These are phyloP conservation scores for Kryptolebias ocellatus DNA, from an alignment of 2,797 vertebrate species.

Conservation along the genomic window DNA sequence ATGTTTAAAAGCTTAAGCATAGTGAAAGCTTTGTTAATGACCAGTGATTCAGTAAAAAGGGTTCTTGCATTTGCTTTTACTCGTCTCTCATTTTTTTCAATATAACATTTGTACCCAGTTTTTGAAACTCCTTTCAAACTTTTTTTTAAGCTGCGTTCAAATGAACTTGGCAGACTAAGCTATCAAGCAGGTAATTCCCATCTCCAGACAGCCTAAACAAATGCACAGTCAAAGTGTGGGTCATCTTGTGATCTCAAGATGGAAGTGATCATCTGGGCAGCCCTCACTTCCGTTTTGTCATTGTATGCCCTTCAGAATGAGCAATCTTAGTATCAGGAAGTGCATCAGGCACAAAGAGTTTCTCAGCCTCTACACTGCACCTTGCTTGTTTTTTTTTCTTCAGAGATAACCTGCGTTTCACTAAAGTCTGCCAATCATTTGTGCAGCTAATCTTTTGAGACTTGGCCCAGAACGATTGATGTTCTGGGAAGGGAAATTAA, in stretches of 20 bases:
- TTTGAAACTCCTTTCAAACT: constrained; percentile 18
- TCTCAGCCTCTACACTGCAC: constrained; percentile 8
- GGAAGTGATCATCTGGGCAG: constrained; percentile 5
- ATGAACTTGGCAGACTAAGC: constrained; percentile 42
- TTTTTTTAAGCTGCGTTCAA: constrained; percentile 36
- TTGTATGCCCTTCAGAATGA: constrained; percentile 21
- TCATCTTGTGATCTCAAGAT: constrained; percentile 35
- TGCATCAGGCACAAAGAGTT: constrained; percentile 27
- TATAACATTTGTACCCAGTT: constrained; percentile 42
- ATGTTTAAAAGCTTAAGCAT: constrained; percentile 58
- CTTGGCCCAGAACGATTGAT: constrained; percentile 7
- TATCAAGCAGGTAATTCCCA: constrained; percentile 32
- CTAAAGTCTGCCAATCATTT: constrained; percentile 13
- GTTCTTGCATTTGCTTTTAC: constrained; percentile 13
- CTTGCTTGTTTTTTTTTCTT: constrained; percentile 21
- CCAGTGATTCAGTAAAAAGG: constrained; percentile 32
- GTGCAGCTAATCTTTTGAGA: constrained; percentile 9
- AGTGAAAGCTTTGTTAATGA: constrained; percentile 52
- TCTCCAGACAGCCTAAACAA: constrained; percentile 42
- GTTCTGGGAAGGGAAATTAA: constrained; percentile 5
- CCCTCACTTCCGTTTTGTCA: constrained; percentile 8
- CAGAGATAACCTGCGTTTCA: constrained; percentile 8
- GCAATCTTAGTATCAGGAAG: constrained; percentile 26
- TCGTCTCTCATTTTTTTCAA: constrained; percentile 5
- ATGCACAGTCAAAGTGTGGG: constrained; percentile 14